phyloP scores from a whole-genome alignment of 2,888 invertebrate genomes.

The Xanthia icteritia region DNA sequence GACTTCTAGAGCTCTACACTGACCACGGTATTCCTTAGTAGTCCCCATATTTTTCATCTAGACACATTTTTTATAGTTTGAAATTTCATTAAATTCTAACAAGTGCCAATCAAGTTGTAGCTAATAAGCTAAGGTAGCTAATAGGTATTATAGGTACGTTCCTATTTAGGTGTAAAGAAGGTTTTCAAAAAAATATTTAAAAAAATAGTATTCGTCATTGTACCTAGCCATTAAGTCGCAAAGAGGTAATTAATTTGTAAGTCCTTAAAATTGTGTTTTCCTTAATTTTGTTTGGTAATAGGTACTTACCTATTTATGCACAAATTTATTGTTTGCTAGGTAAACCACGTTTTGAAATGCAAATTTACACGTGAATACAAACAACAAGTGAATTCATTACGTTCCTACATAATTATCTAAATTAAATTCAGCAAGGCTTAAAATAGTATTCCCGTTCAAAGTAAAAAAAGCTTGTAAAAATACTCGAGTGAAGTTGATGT shows the following conservation, averaged over 20 bases:
- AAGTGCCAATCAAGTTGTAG: not conserved
- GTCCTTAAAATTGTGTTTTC: not conserved
- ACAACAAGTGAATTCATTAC: constrained; percentile 46
- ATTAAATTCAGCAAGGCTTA: not conserved
- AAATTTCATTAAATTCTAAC: not conserved
- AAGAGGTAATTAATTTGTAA: not conserved
- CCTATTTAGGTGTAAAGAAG: not conserved
- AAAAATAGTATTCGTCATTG: too few species aligned
- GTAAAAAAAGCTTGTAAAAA: not conserved
- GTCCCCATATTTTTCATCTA: not conserved
- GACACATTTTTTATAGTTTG: not conserved
- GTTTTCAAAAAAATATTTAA: too few species aligned
- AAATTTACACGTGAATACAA: constrained; percentile 47
- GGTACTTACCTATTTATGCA: not conserved
- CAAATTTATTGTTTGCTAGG: not conserved
- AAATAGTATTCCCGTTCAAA: not conserved
- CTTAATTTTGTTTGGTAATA: not conserved
- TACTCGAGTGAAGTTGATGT: not conserved
- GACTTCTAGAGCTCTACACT: too few species aligned
- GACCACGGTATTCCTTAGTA: not conserved
- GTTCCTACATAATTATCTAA: constrained; percentile 1
- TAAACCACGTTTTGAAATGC: constrained; percentile 47
- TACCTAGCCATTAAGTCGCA: too few species aligned
- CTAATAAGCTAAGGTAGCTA: too few species aligned
- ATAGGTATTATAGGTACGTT: too few species aligned